Base-by-base conservation (phyloP, 2,113 vertebrate genomes). In the Sinocyclocheilus anshuiensis region DNA sequence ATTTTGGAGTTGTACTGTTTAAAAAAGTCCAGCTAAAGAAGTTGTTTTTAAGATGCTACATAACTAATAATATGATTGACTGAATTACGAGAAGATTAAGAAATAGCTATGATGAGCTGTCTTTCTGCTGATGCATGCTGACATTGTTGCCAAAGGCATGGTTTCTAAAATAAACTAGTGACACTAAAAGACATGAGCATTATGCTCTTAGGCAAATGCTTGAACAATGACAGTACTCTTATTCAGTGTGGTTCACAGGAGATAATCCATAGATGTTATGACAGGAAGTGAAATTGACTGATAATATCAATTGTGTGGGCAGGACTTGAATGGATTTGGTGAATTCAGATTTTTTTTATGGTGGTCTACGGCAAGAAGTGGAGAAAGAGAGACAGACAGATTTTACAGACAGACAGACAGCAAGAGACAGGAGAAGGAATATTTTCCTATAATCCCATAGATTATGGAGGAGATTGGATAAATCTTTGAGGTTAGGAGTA, bases 391-490 rank as follows among this genome's bases (percentile, higher is more conserved):
- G 63, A 36, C 39, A 24, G 77, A 88, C 45, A 84, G 16, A 74
- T 8, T 42, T 42, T 42, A 7, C 42, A 45, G 10, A 45, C 42
- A 78, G 63, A 36, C 39, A n/a, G 77, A 87, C 53, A 84, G 16
- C 1, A 45, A 74, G 59, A 76, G 76, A 39, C 82, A 81, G 55
- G 16, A 48, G 77, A 12, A 86, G 84, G 88, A 50, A 74, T 71
- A 78, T 77, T 88, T 74, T 74, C 63, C 86, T 24, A 87, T 87
- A 87, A 84, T 89, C 81, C 74, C 11, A 42, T 26, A 86, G 80
- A 80, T 88, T 87, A 86, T 57, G 67, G 24, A 80, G 36, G 84
- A 86, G 86, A 83, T 75, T 89, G 63, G 69, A 65, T 48, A 84
- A 83, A 81, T n/a, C 55, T 39, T 13, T 63, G 20, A 18, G 8